Evolutionary conservation across 2,797 vertebrate genomes (phyloP).

Genomic region (Parambassis ranga): DNA sequence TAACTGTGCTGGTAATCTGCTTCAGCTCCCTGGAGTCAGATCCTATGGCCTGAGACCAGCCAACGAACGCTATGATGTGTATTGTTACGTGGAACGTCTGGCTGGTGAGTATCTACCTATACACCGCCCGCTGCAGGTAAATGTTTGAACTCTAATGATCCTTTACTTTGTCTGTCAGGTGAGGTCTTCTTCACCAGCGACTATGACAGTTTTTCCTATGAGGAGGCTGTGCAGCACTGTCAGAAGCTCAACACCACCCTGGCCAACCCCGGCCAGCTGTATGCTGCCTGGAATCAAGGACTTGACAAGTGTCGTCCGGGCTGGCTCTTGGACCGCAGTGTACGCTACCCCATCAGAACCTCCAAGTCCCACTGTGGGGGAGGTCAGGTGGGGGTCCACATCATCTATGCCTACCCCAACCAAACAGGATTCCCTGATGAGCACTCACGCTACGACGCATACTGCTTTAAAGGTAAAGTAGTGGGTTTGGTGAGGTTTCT

Average conservation of each 20-base stretch:
- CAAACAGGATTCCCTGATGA: conserved; percentile 91
- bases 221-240: conserved; percentile 87
- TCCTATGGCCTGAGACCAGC: conserved; percentile 86
- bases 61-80: conserved; percentile 88
- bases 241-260: conserved; percentile 85
- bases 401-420: conserved; percentile 86
- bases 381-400: conserved; percentile 86
- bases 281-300: conserved; percentile 91
- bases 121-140: too few species aligned
- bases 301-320: conserved; percentile 90
- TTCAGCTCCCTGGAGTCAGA: conserved; percentile 83
- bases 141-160: neutral
- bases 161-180: conserved; percentile 70
- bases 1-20: conserved; percentile 88
- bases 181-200: conserved; percentile 90
- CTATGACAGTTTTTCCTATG: conserved; percentile 86
- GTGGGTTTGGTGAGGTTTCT: neutral
- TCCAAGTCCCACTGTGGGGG: conserved; percentile 87
- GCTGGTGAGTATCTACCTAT: conserved; percentile 70
- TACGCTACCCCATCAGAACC: conserved; percentile 89
- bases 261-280: conserved; percentile 89
- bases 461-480: conserved; percentile 90
- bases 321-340: conserved; percentile 91
- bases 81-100: conserved; percentile 88
- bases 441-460: conserved; percentile 87